phyloP scores from a whole-genome alignment of 2,888 invertebrate genomes.

The Catocala sponsa region DNA sequence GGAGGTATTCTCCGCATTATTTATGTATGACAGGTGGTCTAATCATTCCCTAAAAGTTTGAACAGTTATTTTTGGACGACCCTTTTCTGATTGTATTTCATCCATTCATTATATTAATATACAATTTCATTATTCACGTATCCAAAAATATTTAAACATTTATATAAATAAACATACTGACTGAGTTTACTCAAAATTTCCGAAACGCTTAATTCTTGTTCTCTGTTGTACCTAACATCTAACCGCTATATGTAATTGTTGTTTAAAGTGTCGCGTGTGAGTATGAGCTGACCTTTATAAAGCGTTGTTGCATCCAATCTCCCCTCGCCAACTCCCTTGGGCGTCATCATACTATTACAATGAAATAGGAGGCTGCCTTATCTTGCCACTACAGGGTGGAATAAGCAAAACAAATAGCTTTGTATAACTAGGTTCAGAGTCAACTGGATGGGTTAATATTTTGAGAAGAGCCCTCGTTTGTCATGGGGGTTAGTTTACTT shows the following conservation, averaged over 20 bases:
- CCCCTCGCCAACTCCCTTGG: conserved; percentile 55
- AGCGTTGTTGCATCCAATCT: conserved; percentile 42
- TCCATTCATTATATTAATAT: no score
- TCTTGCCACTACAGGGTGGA: conserved; percentile 65
- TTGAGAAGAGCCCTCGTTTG: background rate
- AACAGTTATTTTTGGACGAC: no score
- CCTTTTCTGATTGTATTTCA: no score
- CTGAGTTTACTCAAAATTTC: no score
- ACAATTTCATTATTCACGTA: no score
- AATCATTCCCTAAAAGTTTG: no score
- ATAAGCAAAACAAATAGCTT: conserved; percentile 76
- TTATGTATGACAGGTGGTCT: no score
- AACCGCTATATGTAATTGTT: background rate
- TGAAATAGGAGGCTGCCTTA: conserved; percentile 75
- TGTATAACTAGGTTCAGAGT: conserved; percentile 39
- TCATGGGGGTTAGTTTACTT: background rate
- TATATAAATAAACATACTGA: no score
- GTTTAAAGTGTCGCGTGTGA: background rate
- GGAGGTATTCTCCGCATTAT: no score
- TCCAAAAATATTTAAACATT: no score
- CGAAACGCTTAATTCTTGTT: no score
- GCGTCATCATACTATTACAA: conserved; percentile 79
- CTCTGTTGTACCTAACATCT: no score
- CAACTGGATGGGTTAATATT: conserved; percentile 8
- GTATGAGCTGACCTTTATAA: conserved; percentile 8